Conservation (phyloP, 92 coral and sea anemone genomes). For the Epizoanthus stellaris region DNA sequence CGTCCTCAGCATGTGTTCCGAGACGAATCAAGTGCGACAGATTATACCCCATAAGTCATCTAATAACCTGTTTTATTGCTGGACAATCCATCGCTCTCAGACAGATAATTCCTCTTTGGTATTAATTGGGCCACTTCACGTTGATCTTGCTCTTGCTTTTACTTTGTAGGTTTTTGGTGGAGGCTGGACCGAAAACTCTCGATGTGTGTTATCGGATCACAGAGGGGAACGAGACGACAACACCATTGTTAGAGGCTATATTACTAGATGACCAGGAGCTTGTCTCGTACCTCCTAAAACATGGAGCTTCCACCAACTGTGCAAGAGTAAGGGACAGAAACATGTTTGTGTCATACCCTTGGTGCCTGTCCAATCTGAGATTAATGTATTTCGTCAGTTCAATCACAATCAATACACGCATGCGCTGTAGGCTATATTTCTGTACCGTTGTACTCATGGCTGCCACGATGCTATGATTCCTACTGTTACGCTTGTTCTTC, state of each 20-base stretch:
- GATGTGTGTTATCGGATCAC: conserved; percentile 81
- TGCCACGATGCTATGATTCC: too few relatives aligned
- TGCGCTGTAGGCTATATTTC: too few relatives aligned
- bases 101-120: background rate
- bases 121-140: too few relatives aligned
- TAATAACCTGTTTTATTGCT: too few relatives aligned
- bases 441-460: too few relatives aligned
- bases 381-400: background rate
- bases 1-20: too few relatives aligned
- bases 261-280: conserved; percentile 54
- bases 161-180: conserved; percentile 39
- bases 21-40: too few relatives aligned
- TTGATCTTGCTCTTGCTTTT: background rate
- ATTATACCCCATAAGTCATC: too few relatives aligned
- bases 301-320: conserved; percentile 76
- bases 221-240: conserved; percentile 58
- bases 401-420: too few relatives aligned
- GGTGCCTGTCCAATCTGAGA: background rate
- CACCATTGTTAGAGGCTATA: conserved; percentile 78
- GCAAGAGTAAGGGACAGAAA: conserved; percentile 61
- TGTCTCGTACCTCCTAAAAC: conserved; percentile 61
- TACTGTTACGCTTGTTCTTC: too few relatives aligned
- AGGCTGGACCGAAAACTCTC: conserved; percentile 68
- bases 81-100: background rate
- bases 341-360: background rate